phyloP scores from a whole-genome alignment of 2,888 invertebrate species.

The Notodonta ziczac region DNA sequence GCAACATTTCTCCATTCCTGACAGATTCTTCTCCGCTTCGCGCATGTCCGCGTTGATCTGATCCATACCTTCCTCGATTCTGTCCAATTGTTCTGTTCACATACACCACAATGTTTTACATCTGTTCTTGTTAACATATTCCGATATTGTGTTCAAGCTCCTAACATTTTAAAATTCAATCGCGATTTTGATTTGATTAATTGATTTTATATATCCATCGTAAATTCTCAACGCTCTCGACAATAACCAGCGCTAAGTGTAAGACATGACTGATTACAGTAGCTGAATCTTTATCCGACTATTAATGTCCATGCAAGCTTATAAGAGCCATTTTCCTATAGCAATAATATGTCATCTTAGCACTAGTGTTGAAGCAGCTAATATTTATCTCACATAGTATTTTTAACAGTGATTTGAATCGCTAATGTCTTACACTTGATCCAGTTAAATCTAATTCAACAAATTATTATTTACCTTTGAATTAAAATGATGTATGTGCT shows the following conservation, averaged over 20 bases:
- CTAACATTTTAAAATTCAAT: slow-evolving; percentile 53
- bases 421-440: slow-evolving; percentile 76
- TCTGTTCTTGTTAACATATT: slow-evolving; percentile 47
- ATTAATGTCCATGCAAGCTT: slow-evolving; percentile 67
- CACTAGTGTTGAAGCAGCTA: slow-evolving; percentile 62
- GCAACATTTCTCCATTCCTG: slow-evolving; percentile 99
- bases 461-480: slow-evolving; percentile 69
- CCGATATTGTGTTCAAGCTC: slow-evolving; percentile 65
- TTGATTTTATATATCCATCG: slow-evolving; percentile 44
- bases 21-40: slow-evolving; percentile 99
- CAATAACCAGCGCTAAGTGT: slow-evolving; percentile 78
- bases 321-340: slow-evolving; percentile 46
- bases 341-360: slow-evolving; percentile 55
- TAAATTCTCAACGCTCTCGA: slow-evolving; percentile 85
- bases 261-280: slow-evolving; percentile 62
- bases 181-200: slow-evolving; percentile 43
- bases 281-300: slow-evolving; percentile 53
- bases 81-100: slow-evolving; percentile 98
- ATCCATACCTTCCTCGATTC: slow-evolving; percentile 99
- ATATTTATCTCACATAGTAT: slow-evolving; percentile 37
- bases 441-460: slow-evolving; percentile 61
- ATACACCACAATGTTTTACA: slow-evolving; percentile 72
- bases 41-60: slow-evolving; percentile 99
- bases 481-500: slow-evolving; percentile 80
- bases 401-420: slow-evolving; percentile 36